phyloP scores from a whole-genome alignment of 1,140 invertebrate species.

The Hylaeus volcanicus region DNA sequence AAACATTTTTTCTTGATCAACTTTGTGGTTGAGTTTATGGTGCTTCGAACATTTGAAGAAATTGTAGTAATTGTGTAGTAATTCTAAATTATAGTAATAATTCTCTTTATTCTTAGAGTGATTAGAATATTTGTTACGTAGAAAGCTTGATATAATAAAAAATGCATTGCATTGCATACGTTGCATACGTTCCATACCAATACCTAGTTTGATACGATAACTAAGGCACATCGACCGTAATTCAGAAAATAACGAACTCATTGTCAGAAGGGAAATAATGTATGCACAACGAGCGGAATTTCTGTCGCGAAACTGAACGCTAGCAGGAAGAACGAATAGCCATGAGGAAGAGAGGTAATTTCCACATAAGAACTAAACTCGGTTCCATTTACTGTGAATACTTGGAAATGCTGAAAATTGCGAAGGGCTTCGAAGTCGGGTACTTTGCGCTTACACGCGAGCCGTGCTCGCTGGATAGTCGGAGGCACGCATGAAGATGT shows the following conservation, averaged over 20 bases:
- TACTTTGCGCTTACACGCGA: constrained; percentile 22
- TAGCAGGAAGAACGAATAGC: neutral
- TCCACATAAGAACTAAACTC: constrained; percentile 20
- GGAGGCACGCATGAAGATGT: neutral
- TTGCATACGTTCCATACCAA: too few relatives aligned
- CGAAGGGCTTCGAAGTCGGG: neutral
- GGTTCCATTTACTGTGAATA: constrained; percentile 2
- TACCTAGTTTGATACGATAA: too few relatives aligned
- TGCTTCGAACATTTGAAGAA: too few relatives aligned
- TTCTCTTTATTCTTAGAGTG: too few relatives aligned
- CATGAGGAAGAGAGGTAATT: neutral
- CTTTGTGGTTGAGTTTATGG: too few relatives aligned
- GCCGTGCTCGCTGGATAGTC: neutral
- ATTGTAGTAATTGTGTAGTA: too few relatives aligned
- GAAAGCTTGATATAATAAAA: too few relatives aligned
- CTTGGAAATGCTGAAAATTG: constrained; percentile 39
- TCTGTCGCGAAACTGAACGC: constrained; percentile 19
- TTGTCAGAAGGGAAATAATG: neutral
- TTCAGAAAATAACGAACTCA: neutral
- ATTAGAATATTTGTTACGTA: too few relatives aligned
- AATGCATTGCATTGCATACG: too few relatives aligned
- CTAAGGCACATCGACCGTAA: too few relatives aligned
- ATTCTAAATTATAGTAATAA: too few relatives aligned
- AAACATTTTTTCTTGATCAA: too few relatives aligned
- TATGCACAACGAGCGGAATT: neutral